Percentiles rank a stretch among this genome's conserved stretches.
Evolutionary conservation across 1,140 invertebrate species (phyloP).

Genomic region (Pseudomyrmex gracilis): DNA sequence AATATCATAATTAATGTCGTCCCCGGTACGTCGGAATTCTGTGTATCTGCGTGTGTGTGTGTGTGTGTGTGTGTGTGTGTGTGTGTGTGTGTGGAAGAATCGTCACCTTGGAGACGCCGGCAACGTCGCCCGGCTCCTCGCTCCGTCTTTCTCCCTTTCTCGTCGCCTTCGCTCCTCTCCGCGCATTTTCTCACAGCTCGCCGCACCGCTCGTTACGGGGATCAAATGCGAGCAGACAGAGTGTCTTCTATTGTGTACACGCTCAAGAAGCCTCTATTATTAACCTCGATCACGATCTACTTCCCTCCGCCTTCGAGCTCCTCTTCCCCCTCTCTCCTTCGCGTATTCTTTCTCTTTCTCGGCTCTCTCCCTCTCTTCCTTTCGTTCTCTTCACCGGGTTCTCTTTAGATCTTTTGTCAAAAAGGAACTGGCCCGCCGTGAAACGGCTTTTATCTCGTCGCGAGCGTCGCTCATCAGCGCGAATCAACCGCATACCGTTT

Average conservation of each 20-base stretch:
- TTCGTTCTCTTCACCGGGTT: constrained; percentile 1
- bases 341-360: constrained; percentile 10
- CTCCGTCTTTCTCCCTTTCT: neutral
- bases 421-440: constrained; percentile 32
- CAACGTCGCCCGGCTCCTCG: constrained; percentile 62
- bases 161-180: constrained; percentile 58
- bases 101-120: constrained; percentile 79
- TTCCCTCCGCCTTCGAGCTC: constrained; percentile 18
- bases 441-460: constrained; percentile 53
- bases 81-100: constrained; percentile 69
- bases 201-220: constrained; percentile 69
- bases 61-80: constrained; percentile 39
- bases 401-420: constrained; percentile 37
- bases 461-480: constrained; percentile 33
- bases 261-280: constrained; percentile 71
- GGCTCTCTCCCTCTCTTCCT: constrained; percentile 8
- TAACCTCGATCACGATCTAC: constrained; percentile 73
- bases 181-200: constrained; percentile 73
- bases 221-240: constrained; percentile 74
- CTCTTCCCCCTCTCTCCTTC: neutral
- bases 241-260: constrained; percentile 71
- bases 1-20: constrained; percentile 84
- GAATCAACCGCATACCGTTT: constrained; percentile 36
- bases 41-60: neutral
- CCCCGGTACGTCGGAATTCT: constrained; percentile 48